These are phyloP conservation scores for Ciconia stormi DNA, from an alignment of 2,113 vertebrate species.

Conservation along the genomic window DNA sequence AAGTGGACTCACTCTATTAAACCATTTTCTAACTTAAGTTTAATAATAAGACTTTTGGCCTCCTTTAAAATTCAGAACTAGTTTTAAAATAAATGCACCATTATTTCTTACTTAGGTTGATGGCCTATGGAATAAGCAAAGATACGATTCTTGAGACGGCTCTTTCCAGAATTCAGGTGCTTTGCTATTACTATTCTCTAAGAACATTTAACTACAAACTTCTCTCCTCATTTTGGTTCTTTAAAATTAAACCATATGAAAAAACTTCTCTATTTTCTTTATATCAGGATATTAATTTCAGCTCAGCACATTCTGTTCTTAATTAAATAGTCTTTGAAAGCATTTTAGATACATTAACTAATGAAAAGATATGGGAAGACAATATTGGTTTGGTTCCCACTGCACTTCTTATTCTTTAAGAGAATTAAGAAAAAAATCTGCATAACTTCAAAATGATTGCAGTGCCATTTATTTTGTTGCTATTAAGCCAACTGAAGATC, in stretches of 20 bases:
- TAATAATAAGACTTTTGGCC: not conserved
- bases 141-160: not conserved
- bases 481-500: not conserved
- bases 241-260: not conserved
- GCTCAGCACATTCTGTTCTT: not conserved
- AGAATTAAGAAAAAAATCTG: not conserved
- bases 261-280: not conserved
- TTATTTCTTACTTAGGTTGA: not conserved
- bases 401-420: not conserved
- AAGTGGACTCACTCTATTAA: not conserved
- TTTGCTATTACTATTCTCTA: not conserved
- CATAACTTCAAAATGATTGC: not conserved
- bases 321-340: not conserved
- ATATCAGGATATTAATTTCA: not conserved
- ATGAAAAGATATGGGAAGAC: not conserved
- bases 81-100: not conserved
- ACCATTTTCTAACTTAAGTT: not conserved
- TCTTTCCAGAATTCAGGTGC: not conserved
- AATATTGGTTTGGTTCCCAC: not conserved
- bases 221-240: not conserved
- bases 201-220: not conserved
- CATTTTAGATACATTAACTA: not conserved
- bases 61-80: not conserved
- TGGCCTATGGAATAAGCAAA: not conserved
- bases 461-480: not conserved